phyloP scores from a whole-genome alignment of 2,113 vertebrate genomes.

The Dipodomys merriami region DNA sequence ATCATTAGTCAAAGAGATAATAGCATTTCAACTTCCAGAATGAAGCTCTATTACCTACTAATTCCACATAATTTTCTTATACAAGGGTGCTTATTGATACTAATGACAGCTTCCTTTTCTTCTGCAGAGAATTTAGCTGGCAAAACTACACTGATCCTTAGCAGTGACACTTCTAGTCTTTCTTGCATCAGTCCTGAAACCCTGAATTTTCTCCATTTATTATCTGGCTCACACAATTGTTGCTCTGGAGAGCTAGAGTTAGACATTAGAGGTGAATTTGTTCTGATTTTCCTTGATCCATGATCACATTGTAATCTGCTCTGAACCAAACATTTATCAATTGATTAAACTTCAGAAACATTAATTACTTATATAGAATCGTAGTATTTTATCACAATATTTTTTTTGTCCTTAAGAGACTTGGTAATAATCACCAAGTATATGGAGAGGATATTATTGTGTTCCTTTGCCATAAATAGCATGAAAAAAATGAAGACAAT shows the following conservation, averaged over 20 bases:
- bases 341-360: constrained; percentile 5
- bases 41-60: constrained; percentile 13
- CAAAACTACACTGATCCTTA: background rate
- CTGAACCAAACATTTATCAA: background rate
- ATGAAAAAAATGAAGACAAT: background rate
- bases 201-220: background rate
- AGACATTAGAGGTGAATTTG: background rate
- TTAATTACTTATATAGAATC: background rate
- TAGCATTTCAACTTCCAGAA: background rate
- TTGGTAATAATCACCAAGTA: background rate
- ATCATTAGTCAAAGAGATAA: constrained; percentile 55
- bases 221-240: background rate
- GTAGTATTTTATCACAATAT: too few relatives aligned
- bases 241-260: background rate
- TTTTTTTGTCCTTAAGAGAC: background rate
- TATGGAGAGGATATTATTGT: background rate
- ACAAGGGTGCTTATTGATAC: background rate
- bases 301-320: background rate
- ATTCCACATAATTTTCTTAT: constrained; percentile 42
- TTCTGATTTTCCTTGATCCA: background rate
- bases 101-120: constrained; percentile 19
- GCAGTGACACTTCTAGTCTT: background rate
- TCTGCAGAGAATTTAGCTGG: constrained; percentile 2
- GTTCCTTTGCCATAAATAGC: background rate
- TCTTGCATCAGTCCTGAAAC: background rate